A percentile compares a stretch with the other conserved stretches of the same genome.
Conservation (phyloP, 2,797 vertebrate genomes). For the Enteromius trimaculatus region DNA sequence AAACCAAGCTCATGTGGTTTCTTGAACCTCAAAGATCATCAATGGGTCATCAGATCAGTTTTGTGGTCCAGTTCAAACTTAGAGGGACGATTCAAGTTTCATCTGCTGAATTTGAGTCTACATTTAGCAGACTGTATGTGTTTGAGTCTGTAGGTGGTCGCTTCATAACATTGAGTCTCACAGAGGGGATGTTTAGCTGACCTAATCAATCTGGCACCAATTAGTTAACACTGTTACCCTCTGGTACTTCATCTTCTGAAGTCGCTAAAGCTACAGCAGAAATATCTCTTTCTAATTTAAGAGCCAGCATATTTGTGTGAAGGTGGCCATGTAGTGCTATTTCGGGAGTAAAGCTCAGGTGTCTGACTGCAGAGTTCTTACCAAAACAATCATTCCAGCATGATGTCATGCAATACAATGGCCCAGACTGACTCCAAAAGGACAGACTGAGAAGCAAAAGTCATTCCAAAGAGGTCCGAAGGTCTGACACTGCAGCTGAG, state of each 20-base stretch:
- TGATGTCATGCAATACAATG: constrained; percentile 63
- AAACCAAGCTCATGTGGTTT: constrained; percentile 37
- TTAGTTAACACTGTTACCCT: not conserved
- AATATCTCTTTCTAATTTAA: constrained; percentile 35
- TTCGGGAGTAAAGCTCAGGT: constrained; percentile 67
- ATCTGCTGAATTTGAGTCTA: not conserved
- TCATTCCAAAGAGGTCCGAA: constrained; percentile 11
- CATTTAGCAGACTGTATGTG: constrained; percentile 15
- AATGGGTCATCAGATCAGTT: constrained; percentile 15
- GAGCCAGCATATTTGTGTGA: constrained; percentile 46
- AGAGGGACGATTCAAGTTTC: not conserved
- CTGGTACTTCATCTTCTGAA: constrained; percentile 24
- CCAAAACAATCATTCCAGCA: constrained; percentile 68
- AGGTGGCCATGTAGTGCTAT: constrained; percentile 65
- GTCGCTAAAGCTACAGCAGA: constrained; percentile 7
- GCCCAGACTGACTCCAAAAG: constrained; percentile 56
- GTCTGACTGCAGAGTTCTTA: constrained; percentile 63
- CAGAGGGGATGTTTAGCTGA: not conserved
- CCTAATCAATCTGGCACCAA: not conserved
- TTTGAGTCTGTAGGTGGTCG: constrained; percentile 39
- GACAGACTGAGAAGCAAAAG: constrained; percentile 45
- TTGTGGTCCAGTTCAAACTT: not conserved
- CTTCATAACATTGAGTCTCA: constrained; percentile 13
- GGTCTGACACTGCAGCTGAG: not conserved
- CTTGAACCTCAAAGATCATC: constrained; percentile 30